Evolutionary conservation across 2,797 vertebrate species (phyloP).

Genomic region (Cyprinodon diabolis): DNA sequence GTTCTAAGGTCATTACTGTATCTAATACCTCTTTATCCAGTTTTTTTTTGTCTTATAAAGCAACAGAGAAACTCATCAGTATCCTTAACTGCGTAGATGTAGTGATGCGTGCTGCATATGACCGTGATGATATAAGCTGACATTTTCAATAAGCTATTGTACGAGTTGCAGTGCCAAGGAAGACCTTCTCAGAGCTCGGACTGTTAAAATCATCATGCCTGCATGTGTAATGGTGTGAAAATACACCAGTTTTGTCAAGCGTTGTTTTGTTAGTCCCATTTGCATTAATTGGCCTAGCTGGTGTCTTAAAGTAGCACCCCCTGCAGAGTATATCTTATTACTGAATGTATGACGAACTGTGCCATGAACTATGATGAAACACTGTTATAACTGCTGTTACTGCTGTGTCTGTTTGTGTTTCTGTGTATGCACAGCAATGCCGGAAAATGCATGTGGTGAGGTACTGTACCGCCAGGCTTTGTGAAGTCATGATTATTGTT

Average conservation of each 20-base stretch:
- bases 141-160: slow-evolving; percentile 67
- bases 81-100: slow-evolving; percentile 67
- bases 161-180: slow-evolving; percentile 62
- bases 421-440: slow-evolving; percentile 65
- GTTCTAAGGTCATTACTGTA: slow-evolving; percentile 71
- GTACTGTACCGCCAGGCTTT: slow-evolving; percentile 61
- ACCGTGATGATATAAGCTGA: slow-evolving; percentile 72
- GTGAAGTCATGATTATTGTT: slow-evolving; percentile 28
- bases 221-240: slow-evolving; percentile 60
- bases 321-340: slow-evolving; percentile 41
- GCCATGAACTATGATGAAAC: slow-evolving; percentile 52
- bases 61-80: slow-evolving; percentile 62
- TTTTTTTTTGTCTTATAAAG: slow-evolving; percentile 71
- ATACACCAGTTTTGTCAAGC: slow-evolving; percentile 43
- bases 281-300: slow-evolving; percentile 52
- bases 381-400: slow-evolving; percentile 42
- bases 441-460: slow-evolving; percentile 69
- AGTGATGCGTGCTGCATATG: slow-evolving; percentile 57
- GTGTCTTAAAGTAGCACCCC: slow-evolving; percentile 67
- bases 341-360: slow-evolving; percentile 47
- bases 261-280: slow-evolving; percentile 43
- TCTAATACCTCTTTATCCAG: slow-evolving; percentile 77
- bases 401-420: slow-evolving; percentile 53
- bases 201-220: slow-evolving; percentile 52
- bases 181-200: slow-evolving; percentile 56